Evolutionary conservation across 2,113 vertebrate genomes (phyloP).

Genomic region (Lasiurus cinereus): DNA sequence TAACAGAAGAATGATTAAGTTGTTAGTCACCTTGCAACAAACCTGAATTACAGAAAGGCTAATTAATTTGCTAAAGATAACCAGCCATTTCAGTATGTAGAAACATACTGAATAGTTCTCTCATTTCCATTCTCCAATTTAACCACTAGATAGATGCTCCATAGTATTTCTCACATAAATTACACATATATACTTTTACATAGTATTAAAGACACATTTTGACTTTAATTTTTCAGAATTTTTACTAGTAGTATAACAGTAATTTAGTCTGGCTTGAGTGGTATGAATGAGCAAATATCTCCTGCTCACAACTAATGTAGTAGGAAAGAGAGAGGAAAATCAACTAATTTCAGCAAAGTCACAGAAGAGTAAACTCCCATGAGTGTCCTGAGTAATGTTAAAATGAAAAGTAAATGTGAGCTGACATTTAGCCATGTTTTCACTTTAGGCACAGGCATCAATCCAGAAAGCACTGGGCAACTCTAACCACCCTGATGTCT

Average conservation of each 20-base stretch:
- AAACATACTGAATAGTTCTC: background rate
- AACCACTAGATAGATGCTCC: background rate
- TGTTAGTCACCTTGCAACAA: background rate
- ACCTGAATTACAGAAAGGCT: background rate
- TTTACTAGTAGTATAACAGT: background rate
- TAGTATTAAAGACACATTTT: background rate
- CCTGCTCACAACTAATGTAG: background rate
- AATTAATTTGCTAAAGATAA: background rate
- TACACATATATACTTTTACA: background rate
- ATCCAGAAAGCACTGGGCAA: background rate
- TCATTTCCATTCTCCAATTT: background rate
- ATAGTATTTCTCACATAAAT: background rate
- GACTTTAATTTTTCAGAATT: background rate
- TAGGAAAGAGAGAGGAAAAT: background rate
- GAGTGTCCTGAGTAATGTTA: background rate
- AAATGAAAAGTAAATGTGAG: background rate
- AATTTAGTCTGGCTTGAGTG: background rate
- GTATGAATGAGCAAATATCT: background rate
- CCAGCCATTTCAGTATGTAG: background rate
- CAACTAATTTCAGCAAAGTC: conserved; percentile 5
- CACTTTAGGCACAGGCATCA: background rate
- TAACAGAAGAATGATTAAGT: background rate
- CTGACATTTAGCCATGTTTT: background rate
- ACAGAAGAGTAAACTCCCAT: background rate
- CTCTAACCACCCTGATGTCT: background rate